Evolutionary conservation across 2,797 vertebrate species (phyloP).

Genomic region (Morus bassanus): DNA sequence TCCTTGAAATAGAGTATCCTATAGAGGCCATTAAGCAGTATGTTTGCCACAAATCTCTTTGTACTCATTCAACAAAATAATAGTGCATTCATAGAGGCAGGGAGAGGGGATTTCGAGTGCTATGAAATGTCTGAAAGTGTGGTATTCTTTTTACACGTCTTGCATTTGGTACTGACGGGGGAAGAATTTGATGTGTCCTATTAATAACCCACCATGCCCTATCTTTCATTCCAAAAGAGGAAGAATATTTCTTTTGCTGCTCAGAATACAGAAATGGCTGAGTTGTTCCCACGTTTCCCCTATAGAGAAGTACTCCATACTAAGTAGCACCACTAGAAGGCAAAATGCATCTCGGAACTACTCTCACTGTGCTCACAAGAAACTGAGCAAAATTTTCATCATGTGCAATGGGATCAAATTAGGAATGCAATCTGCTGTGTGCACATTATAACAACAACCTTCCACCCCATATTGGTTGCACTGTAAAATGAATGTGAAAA

Average conservation of each 20-base stretch:
- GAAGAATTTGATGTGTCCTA: neutral
- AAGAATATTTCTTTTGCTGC: neutral
- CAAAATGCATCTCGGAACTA: neutral
- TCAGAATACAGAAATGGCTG: neutral
- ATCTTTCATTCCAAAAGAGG: neutral
- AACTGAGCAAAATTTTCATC: neutral
- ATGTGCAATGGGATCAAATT: neutral
- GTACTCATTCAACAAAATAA: conserved; percentile 3
- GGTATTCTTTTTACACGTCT: neutral
- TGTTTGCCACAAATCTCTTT: conserved; percentile 22
- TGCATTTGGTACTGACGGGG: neutral
- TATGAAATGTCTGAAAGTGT: neutral
- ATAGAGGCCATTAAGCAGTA: neutral
- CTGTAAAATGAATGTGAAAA: neutral
- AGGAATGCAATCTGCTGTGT: neutral
- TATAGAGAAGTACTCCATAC: neutral
- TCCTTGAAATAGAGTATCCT: conserved; percentile 2
- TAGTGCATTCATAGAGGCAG: neutral
- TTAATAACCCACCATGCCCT: neutral
- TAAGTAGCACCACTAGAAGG: neutral
- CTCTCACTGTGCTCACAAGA: neutral
- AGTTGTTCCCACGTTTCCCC: neutral
- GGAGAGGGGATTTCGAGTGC: neutral
- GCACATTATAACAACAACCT: neutral
- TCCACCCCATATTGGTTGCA: neutral